Percentiles rank a stretch among this genome's conserved stretches.
phyloP scores from a whole-genome alignment of 2,113 vertebrate genomes.

The Clarias gariepinus region DNA sequence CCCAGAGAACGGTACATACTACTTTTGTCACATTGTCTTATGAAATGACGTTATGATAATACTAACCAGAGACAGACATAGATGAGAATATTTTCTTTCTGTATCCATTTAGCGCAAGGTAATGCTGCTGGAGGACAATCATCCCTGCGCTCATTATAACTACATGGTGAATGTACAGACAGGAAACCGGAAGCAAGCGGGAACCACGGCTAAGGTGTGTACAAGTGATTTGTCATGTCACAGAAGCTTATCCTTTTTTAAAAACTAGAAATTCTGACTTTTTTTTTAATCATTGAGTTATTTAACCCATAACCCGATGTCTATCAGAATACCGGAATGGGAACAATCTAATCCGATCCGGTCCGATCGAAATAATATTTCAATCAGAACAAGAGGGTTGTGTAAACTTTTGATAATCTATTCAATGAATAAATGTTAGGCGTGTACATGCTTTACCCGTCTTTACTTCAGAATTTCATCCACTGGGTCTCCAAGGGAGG shows the following conservation, averaged over 20 bases:
- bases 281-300: background rate
- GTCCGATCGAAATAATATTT: too few relatives aligned
- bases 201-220: constrained; percentile 77
- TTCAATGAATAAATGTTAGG: too few relatives aligned
- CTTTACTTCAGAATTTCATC: too few relatives aligned
- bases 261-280: background rate
- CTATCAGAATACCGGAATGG: too few relatives aligned
- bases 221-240: background rate
- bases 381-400: too few relatives aligned
- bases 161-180: constrained; percentile 80
- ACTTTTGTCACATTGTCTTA: background rate
- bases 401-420: too few relatives aligned
- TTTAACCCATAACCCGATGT: background rate
- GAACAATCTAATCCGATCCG: too few relatives aligned
- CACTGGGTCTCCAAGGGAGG: too few relatives aligned
- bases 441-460: too few relatives aligned
- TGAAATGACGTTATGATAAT: background rate
- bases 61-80: background rate
- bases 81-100: background rate
- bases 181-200: constrained; percentile 73
- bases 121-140: constrained; percentile 78
- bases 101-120: constrained; percentile 73
- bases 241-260: background rate
- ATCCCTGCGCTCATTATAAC: constrained; percentile 70
- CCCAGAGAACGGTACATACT: constrained; percentile 71